Percentiles rank a stretch among this genome's conserved stretches.
Evolutionary conservation across 2,888 invertebrate species (phyloP).

Genomic region (Conops quadrifasciatus): DNA sequence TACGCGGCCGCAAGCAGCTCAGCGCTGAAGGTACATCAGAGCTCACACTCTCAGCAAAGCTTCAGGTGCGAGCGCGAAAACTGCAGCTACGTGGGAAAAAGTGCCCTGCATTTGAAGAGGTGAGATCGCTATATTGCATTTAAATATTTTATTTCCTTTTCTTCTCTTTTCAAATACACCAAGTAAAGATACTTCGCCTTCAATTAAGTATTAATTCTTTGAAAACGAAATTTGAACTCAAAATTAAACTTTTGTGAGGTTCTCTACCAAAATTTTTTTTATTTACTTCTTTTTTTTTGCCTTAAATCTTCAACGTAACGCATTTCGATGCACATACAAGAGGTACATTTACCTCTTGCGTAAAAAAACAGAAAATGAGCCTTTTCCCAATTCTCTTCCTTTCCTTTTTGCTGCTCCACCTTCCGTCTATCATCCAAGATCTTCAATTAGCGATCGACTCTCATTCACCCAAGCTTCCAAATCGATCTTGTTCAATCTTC

Average conservation of each 20-base stretch:
- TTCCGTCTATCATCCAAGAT: slow-evolving; percentile 44
- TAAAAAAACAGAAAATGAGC: no score
- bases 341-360: no score
- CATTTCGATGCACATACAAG: no score
- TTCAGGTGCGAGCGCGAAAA: slow-evolving; percentile 64
- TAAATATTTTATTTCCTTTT: no score
- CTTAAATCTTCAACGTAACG: no score
- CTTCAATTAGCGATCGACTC: slow-evolving; percentile 59
- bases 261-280: no score
- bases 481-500: slow-evolving; percentile 38
- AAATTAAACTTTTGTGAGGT: neutral
- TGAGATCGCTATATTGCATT: no score
- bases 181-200: no score
- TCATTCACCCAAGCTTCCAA: slow-evolving; percentile 20
- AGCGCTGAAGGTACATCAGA: slow-evolving; percentile 69
- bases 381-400: neutral
- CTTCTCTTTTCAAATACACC: no score
- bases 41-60: slow-evolving; percentile 68
- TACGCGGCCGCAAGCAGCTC: slow-evolving; percentile 69
- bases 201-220: no score
- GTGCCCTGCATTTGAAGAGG: slow-evolving; percentile 57
- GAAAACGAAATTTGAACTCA: neutral
- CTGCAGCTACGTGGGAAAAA: slow-evolving; percentile 69
- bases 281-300: no score
- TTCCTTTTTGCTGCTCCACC: neutral